Conservation (phyloP, 2,888 invertebrate species). For the Drosophila acutilabella region DNA sequence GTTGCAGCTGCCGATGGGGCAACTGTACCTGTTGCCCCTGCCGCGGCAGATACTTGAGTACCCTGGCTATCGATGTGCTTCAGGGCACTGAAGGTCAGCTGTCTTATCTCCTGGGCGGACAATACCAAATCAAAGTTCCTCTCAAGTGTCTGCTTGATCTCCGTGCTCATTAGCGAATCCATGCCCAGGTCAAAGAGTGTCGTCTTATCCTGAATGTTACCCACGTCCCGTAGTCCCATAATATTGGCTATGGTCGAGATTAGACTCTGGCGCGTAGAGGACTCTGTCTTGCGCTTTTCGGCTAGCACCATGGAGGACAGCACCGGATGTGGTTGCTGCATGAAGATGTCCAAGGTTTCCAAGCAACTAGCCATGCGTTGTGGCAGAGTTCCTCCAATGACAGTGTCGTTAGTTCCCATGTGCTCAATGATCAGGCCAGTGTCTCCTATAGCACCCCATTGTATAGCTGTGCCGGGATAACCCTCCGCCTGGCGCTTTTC, state of each 20-base stretch:
- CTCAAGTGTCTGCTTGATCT: conserved; percentile 98
- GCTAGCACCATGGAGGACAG: conserved; percentile 94
- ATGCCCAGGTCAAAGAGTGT: conserved; percentile 97
- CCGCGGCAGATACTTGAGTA: conserved; percentile 17
- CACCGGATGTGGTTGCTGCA: conserved; percentile 94
- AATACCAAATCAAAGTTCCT: conserved; percentile 95
- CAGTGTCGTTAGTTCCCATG: conserved; percentile 95
- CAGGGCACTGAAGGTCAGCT: conserved; percentile 91
- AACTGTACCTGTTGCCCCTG: neutral
- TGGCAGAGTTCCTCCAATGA: conserved; percentile 97
- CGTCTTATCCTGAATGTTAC: conserved; percentile 90
- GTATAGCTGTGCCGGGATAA: conserved; percentile 95
- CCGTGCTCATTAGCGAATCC: conserved; percentile 99
- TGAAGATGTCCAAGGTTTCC: conserved; percentile 93
- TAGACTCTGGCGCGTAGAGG: conserved; percentile 88
- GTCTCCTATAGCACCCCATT: conserved; percentile 99
- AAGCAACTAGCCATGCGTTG: conserved; percentile 97
- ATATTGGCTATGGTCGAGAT: conserved; percentile 94
- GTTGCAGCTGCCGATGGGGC: neutral
- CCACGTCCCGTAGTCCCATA: conserved; percentile 94
- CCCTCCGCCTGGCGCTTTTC: conserved; percentile 93
- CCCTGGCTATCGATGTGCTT: conserved; percentile 85
- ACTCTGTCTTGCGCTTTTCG: conserved; percentile 90
- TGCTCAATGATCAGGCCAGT: conserved; percentile 96
- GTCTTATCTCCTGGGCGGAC: conserved; percentile 95